These are phyloP conservation scores for Nemurella pictetii DNA, from an alignment of 2,888 invertebrate genomes.

Conservation along the genomic window DNA sequence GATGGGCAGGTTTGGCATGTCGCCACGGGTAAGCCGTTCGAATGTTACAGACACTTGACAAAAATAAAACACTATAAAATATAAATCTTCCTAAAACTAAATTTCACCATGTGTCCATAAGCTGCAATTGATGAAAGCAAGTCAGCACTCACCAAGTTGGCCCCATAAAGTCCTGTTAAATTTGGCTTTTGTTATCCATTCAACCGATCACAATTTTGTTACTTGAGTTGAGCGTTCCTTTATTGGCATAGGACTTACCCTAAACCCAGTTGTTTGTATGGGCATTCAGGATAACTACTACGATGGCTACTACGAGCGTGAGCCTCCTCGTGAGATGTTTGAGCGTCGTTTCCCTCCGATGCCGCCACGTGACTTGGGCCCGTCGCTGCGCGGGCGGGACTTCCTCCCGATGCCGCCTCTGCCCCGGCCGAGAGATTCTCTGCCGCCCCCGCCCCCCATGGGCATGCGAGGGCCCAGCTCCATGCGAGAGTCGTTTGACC, in stretches of 20 bases:
- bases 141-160: no score
- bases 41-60: no score
- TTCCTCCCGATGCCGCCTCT: constrained; percentile 68
- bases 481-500: constrained; percentile 63
- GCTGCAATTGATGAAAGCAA: no score
- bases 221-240: no score
- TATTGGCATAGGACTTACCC: no score
- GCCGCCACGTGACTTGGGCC: constrained; percentile 53
- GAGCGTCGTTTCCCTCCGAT: constrained; percentile 77
- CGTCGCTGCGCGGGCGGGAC: constrained; percentile 44
- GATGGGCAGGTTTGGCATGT: constrained; percentile 79
- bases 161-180: no score
- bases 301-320: constrained; percentile 66
- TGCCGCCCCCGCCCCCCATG: constrained; percentile 73
- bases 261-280: no score
- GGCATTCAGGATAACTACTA: constrained; percentile 76
- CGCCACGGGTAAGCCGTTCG: background rate
- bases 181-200: no score
- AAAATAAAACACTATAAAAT: no score
- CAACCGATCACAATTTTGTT: no score
- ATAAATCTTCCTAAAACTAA: no score
- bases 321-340: constrained; percentile 77
- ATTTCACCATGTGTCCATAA: no score
- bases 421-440: constrained; percentile 66
- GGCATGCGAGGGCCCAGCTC: constrained; percentile 64